Base-by-base conservation (phyloP, 2,888 invertebrate species). In the Uropetala carovei region DNA sequence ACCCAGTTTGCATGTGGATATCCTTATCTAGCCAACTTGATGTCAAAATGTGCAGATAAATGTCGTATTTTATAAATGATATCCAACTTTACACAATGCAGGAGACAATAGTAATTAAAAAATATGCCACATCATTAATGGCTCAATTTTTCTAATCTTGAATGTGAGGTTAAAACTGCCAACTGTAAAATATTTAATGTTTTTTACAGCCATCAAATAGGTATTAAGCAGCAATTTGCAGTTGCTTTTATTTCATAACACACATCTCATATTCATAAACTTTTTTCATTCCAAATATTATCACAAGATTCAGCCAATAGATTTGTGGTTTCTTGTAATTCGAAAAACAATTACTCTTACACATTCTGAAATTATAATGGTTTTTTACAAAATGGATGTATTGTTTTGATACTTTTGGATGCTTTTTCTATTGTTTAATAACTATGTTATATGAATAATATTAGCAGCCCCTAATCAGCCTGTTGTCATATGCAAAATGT, bases 81-180 rank as follows among this genome's bases (percentile, higher is more conserved):
- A 83, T 89, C 89, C 10, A 89, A 89, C 14, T 18, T 89, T 64
- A 10, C 60, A 43, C 89, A 89, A 89, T 64, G 60, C 59, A 59
- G 89, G 64, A 68, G 89, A 89, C 89, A 89, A 89, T 89, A 89
- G 89, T n/a, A 64, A 89, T 9, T 43, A 30, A 64, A 68, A 68
- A 22, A 22, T 64, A 89, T 18, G 64, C 56, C 64, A 68, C 64
- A 64, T 43, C 30, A 43, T 18, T 64, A 43, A 89, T 64, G 43
- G 68, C 89, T 89, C 89, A 64, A 64, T 75, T 75, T 75, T 75
- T 75, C 75, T 75, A 75, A 27, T 75, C 75, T 27, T 75, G 22
- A 75, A 75, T 75, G 75, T 75, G 75, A 43, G 43, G 22, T 75
- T 27, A 5, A 89, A 89, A 89, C 89, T 89, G 89, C 89, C 89